Evolutionary conservation across 2,888 invertebrate genomes (phyloP), one percentile per base, ranked within the genome.

Genomic region (Drosophila sordidapex): DNA sequence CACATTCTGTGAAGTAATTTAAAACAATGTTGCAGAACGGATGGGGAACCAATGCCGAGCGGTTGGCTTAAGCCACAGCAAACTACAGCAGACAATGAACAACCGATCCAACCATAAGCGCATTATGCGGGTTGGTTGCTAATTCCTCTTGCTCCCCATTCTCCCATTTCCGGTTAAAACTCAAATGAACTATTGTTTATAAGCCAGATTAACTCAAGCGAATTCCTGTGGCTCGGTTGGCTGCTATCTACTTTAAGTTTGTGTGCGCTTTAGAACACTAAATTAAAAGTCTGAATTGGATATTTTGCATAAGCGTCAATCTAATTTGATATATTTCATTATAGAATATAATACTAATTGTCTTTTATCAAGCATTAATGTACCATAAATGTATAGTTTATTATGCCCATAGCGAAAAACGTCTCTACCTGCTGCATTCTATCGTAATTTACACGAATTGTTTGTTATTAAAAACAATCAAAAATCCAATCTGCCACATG

Each of bases 181-280:
- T 70, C 76, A 89, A 90, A 89, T 88, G 82, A 91, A 90, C 90
- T 90, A 91, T 88, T 90, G 86, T 90, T 82, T 89, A 81, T 72
- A 71, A 67, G 46, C 78, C 71, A 65, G 72, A 81, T 79, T 76
- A 70, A 78, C 67, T 75, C 46, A 29, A 70, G 48, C 51, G 66
- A 64, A 74, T 61, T 69, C 67, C 27, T 68, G 61, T 64, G 67
- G 54, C 46, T 58, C 21, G 18, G 25, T 31, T 56, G 38, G 56
- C 57, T 65, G 69, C 52, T 35, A 40, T 56, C 57, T 63, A 62
- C 36, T 40, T 51, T 58, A 53, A 67, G 60, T 68, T 59, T 64
- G 31, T 35, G 43, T 52, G 21, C 40, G 18, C 29, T 25, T 40
- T 18, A 46, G 29, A 25, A 46, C 27, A 53, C 31, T 46, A 11